Conservation (phyloP, 2,797 vertebrate genomes). For the Adelosebastes latens region DNA sequence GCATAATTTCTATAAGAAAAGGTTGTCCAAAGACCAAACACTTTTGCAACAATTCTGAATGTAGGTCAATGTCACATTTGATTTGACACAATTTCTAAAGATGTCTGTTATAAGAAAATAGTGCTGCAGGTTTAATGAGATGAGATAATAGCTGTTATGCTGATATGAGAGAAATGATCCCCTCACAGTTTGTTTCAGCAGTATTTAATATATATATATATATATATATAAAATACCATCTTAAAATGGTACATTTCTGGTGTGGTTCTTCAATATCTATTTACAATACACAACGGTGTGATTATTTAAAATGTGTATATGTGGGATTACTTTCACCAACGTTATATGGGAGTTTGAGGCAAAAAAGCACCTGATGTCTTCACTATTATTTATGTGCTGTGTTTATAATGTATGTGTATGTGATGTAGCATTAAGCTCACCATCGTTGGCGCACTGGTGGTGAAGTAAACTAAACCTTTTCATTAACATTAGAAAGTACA, state of each 20-base stretch:
- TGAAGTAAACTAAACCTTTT: not conserved
- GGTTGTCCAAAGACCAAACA: too few relatives aligned
- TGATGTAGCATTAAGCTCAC: not conserved
- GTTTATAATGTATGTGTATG: not conserved
- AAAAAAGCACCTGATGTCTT: not conserved
- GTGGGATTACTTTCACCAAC: not conserved
- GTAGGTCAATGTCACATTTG: not conserved
- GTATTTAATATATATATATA: not conserved
- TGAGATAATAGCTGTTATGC: not conserved
- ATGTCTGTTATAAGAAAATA: not conserved
- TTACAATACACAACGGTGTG: not conserved
- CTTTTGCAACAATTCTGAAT: not conserved
- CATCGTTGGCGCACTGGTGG: too few relatives aligned
- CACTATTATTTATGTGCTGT: not conserved
- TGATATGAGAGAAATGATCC: not conserved
- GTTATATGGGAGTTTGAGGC: not conserved
- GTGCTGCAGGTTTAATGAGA: not conserved
- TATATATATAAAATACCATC: not conserved
- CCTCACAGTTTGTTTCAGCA: not conserved
- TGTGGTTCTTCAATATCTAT: not conserved
- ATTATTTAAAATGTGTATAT: not conserved
- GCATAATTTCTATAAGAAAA: too few relatives aligned
- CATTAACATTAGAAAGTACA: not conserved
- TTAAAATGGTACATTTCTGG: not conserved
- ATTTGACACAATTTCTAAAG: not conserved